These are phyloP conservation scores for Dipodomys ordii DNA, from an alignment of 2,113 vertebrate genomes.

Conservation along the genomic window DNA sequence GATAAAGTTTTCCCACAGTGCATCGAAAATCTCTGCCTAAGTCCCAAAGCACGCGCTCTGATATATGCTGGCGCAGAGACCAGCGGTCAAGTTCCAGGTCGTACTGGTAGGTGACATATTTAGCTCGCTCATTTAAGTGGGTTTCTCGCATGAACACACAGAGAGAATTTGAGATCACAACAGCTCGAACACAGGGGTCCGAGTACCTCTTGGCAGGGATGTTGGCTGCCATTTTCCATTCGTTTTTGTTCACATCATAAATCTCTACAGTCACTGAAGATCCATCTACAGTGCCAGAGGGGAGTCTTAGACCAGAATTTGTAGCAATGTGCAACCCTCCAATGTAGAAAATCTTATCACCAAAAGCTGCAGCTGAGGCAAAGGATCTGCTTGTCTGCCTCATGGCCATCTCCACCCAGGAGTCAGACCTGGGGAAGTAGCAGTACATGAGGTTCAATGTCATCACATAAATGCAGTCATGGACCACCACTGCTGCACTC, in stretches of 20 bases:
- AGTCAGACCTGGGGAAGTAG: slow-evolving; percentile 95
- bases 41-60: slow-evolving; percentile 97
- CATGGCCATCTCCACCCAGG: slow-evolving; percentile 98
- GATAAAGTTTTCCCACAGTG: slow-evolving; percentile 97
- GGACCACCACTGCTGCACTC: slow-evolving; percentile 94
- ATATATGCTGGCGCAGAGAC: slow-evolving; percentile 95
- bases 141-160: slow-evolving; percentile 97
- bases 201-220: slow-evolving; percentile 97
- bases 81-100: slow-evolving; percentile 95
- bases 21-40: slow-evolving; percentile 97
- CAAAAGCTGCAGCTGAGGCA: slow-evolving; percentile 95
- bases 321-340: slow-evolving; percentile 96
- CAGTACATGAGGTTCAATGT: slow-evolving; percentile 97
- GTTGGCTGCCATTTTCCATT: slow-evolving; percentile 95
- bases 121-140: slow-evolving; percentile 96
- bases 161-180: slow-evolving; percentile 94
- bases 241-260: slow-evolving; percentile 96
- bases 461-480: slow-evolving; percentile 97
- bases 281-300: slow-evolving; percentile 93
- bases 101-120: slow-evolving; percentile 97
- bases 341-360: slow-evolving; percentile 97
- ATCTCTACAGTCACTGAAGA: slow-evolving; percentile 96
- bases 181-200: slow-evolving; percentile 94
- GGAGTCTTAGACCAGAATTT: slow-evolving; percentile 93
- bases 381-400: slow-evolving; percentile 96